Evolutionary conservation across 2,113 vertebrate species (phyloP).

Genomic region (Centrocercus urophasianus): DNA sequence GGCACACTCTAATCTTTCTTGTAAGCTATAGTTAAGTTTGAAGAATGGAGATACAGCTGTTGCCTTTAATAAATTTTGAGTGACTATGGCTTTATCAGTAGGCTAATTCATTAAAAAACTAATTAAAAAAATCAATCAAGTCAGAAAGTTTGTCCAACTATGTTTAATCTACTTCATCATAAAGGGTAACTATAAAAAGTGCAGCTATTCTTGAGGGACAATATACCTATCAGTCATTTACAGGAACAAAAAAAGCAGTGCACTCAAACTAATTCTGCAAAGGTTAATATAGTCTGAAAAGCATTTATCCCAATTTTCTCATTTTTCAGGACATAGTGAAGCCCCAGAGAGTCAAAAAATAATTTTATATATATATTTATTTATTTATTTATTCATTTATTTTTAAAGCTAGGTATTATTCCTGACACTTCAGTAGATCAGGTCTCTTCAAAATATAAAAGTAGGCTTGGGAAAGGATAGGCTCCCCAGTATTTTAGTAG

Average conservation of each 20-base stretch:
- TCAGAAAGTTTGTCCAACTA: slow-evolving; percentile 59
- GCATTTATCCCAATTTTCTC: slow-evolving; percentile 56
- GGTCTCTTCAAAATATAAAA: slow-evolving; percentile 3
- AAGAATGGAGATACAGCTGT: slow-evolving; percentile 19
- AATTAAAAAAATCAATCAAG: slow-evolving; percentile 68
- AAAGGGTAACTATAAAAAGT: slow-evolving; percentile 42
- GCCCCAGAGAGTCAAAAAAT: slow-evolving; percentile 59
- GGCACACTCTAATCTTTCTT: neutral
- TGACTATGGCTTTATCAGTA: neutral
- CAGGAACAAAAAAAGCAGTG: slow-evolving; percentile 64
- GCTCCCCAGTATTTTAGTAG: neutral
- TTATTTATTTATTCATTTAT: too few relatives aligned
- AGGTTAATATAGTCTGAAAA: slow-evolving; percentile 76
- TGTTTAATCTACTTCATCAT: slow-evolving; percentile 60
- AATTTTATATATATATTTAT: neutral
- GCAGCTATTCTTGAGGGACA: slow-evolving; percentile 58
- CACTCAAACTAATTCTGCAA: slow-evolving; percentile 64
- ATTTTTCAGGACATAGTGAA: slow-evolving; percentile 64
- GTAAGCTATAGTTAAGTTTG: neutral
- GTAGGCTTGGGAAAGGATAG: neutral
- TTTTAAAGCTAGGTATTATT: slow-evolving; percentile 1
- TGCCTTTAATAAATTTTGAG: slow-evolving; percentile 7
- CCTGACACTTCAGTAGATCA: slow-evolving; percentile 15
- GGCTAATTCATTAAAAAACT: slow-evolving; percentile 61
- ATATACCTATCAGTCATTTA: slow-evolving; percentile 37